A percentile compares a stretch with the other conserved stretches of the same genome.
Evolutionary conservation across 1,140 invertebrate species (phyloP).

Genomic region (Caenorhabditis latens): DNA sequence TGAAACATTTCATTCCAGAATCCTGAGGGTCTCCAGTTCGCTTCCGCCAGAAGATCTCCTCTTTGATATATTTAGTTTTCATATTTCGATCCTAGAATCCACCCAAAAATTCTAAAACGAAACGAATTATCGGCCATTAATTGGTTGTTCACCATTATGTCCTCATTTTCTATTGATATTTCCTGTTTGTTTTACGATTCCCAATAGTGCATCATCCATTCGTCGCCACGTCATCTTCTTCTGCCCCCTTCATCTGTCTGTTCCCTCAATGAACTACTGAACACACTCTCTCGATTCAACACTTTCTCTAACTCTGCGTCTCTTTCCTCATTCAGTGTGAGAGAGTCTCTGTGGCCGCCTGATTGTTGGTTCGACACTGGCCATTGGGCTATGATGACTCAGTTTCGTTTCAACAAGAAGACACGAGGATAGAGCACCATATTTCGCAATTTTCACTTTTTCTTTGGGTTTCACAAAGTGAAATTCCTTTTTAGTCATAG

Average conservation of each 20-base stretch:
- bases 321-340: neutral
- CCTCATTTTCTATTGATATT: conserved; percentile 9
- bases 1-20: too few species aligned
- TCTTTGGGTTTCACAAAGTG: neutral
- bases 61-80: too few species aligned
- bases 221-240: conserved; percentile 39
- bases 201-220: conserved; percentile 12
- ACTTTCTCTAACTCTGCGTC: conserved; percentile 26
- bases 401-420: conserved; percentile 45
- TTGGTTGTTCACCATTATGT: neutral
- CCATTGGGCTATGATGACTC: conserved; percentile 36
- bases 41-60: too few species aligned
- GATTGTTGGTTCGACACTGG: conserved; percentile 24
- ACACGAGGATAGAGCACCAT: conserved; percentile 38
- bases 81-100: neutral
- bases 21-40: too few species aligned
- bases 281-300: neutral
- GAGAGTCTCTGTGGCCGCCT: conserved; percentile 32
- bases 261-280: conserved; percentile 15
- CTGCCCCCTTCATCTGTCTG: neutral
- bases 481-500: neutral
- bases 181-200: conserved; percentile 44
- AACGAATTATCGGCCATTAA: conserved; percentile 10
- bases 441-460: conserved; percentile 49
- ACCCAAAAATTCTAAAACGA: neutral